These are phyloP conservation scores for Actias luna DNA, from an alignment of 2,888 invertebrate species.

Conservation along the genomic window DNA sequence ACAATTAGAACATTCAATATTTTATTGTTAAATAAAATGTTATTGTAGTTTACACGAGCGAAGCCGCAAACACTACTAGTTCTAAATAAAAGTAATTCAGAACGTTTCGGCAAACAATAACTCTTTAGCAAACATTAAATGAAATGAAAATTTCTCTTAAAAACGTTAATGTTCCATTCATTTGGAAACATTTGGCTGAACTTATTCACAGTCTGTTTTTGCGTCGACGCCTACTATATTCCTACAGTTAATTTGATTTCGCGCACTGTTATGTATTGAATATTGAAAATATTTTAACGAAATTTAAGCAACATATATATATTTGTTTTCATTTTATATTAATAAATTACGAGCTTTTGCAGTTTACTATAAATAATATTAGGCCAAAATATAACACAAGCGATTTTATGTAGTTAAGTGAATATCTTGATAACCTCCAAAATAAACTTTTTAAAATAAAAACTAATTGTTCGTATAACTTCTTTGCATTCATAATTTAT, in stretches of 20 bases:
- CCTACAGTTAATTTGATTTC: not conserved
- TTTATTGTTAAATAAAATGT: too few species aligned
- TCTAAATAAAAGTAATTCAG: conserved; percentile 19
- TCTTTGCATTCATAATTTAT: too few species aligned
- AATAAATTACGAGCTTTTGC: not conserved
- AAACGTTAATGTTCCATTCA: conserved; percentile 22
- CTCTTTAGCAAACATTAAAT: conserved; percentile 20
- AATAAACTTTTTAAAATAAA: too few species aligned
- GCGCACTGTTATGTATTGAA: not conserved
- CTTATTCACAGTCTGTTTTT: conserved; percentile 19
- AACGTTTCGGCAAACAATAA: conserved; percentile 15
- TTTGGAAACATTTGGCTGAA: conserved; percentile 19
- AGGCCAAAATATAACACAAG: too few species aligned
- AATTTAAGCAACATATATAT: not conserved
- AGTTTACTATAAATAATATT: not conserved
- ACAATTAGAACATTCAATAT: too few species aligned
- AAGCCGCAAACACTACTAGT: not conserved
- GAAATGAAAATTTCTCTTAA: conserved; percentile 18
- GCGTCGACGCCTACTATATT: not conserved
- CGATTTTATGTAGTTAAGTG: too few species aligned
- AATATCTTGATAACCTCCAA: too few species aligned
- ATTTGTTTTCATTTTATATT: not conserved
- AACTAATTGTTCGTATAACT: too few species aligned
- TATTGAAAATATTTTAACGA: not conserved
- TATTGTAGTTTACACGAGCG: too few species aligned